Conservation (phyloP, 2,113 vertebrate species). For the Tenebrosternarchus preto region DNA sequence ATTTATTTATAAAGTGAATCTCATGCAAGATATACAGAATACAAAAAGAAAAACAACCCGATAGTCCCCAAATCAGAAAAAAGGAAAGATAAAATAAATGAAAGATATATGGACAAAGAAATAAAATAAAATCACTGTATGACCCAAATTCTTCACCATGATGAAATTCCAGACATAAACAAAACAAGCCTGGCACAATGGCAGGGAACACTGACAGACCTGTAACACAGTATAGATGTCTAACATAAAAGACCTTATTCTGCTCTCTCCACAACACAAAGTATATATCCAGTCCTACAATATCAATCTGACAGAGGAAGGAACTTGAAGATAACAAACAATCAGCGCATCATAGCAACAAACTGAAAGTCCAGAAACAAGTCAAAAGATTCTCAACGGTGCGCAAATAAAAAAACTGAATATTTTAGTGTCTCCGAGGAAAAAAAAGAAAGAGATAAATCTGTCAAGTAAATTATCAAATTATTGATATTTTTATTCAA, state of each 20-base stretch:
- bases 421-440: background rate
- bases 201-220: constrained; percentile 57
- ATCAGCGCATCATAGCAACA: constrained; percentile 58
- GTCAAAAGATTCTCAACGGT: constrained; percentile 49
- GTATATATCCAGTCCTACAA: constrained; percentile 49
- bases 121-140: constrained; percentile 33
- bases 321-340: constrained; percentile 52
- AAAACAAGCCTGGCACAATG: constrained; percentile 36
- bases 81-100: constrained; percentile 44
- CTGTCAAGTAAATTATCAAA: constrained; percentile 16
- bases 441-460: background rate
- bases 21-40: constrained; percentile 71
- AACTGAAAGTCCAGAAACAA: constrained; percentile 59
- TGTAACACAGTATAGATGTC: constrained; percentile 52
- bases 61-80: constrained; percentile 55
- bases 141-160: constrained; percentile 28
- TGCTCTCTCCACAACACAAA: constrained; percentile 56
- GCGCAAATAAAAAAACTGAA: constrained; percentile 10
- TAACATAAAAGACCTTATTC: constrained; percentile 59
- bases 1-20: constrained; percentile 68
- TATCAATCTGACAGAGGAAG: constrained; percentile 43
- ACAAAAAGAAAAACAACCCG: constrained; percentile 62
- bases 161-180: constrained; percentile 26
- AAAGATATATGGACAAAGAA: background rate
- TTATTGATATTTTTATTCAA: constrained; percentile 19